These are phyloP conservation scores for Sander vitreus DNA, from an alignment of 2,113 vertebrate genomes.

Conservation along the genomic window DNA sequence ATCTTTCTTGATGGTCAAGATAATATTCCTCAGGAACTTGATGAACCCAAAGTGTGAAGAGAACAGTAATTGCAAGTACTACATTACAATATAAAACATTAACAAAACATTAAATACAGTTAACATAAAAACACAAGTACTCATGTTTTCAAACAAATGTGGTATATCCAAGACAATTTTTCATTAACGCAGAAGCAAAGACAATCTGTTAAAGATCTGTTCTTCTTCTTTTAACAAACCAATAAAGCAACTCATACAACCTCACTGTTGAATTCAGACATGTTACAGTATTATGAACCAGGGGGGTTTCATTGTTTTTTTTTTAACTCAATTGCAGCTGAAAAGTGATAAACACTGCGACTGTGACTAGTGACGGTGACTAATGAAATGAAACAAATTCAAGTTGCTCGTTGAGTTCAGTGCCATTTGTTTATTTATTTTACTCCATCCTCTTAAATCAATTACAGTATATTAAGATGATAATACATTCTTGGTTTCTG, in stretches of 20 bases:
- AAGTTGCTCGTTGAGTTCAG: slow-evolving; percentile 8
- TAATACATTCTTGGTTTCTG: slow-evolving; percentile 34
- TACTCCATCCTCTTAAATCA: slow-evolving; percentile 40
- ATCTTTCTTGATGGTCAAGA: neutral
- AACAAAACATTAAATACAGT: neutral
- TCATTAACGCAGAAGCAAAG: no score
- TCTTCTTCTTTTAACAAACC: no score
- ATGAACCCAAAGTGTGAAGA: neutral
- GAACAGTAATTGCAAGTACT: neutral
- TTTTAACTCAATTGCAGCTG: neutral
- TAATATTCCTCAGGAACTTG: neutral
- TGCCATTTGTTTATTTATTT: slow-evolving; percentile 64
- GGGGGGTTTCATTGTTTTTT: neutral
- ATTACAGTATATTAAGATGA: slow-evolving; percentile 11
- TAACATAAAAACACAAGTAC: no score
- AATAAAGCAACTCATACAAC: no score
- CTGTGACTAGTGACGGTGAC: neutral
- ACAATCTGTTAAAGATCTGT: no score
- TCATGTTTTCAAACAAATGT: no score
- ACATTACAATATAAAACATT: neutral
- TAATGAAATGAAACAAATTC: slow-evolving; percentile 2
- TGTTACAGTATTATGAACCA: no score
- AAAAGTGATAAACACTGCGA: neutral
- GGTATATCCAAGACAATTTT: no score
- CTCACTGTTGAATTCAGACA: no score